These are phyloP conservation scores for Agrilus biguttatus DNA, from an alignment of 2,888 invertebrate species.

Conservation along the genomic window DNA sequence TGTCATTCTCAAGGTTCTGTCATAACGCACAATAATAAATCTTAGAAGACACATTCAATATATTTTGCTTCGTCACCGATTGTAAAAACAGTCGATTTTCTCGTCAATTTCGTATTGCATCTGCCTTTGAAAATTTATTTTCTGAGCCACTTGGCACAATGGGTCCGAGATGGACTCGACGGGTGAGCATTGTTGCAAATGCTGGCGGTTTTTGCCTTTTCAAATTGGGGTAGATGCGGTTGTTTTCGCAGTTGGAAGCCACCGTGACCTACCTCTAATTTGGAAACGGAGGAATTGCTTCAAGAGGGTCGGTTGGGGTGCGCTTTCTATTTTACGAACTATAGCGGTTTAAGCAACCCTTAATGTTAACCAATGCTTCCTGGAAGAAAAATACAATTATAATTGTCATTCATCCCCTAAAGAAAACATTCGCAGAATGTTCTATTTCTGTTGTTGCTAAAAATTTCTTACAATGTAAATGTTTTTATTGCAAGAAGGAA, in stretches of 20 bases:
- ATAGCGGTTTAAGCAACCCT: too few relatives aligned
- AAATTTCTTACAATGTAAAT: too few relatives aligned
- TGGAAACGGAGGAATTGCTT: too few relatives aligned
- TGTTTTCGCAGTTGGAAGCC: constrained; percentile 27
- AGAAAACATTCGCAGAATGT: too few relatives aligned
- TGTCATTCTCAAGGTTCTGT: constrained; percentile 7
- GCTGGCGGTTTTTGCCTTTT: constrained; percentile 23
- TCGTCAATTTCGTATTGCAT: constrained; percentile 15
- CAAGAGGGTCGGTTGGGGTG: too few relatives aligned
- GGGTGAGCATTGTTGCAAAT: constrained; percentile 22
- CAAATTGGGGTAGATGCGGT: constrained; percentile 22
- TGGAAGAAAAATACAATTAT: too few relatives aligned
- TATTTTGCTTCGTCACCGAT: constrained; percentile 12
- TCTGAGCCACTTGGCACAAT: constrained; percentile 13
- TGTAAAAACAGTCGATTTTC: constrained; percentile 14
- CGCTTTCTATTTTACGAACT: too few relatives aligned
- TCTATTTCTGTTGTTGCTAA: too few relatives aligned
- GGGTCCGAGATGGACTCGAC: constrained; percentile 14
- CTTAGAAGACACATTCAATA: constrained; percentile 6
- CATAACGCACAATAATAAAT: constrained; percentile 10
- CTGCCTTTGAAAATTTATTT: constrained; percentile 17
- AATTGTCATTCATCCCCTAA: too few relatives aligned
- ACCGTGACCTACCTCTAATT: too few relatives aligned
- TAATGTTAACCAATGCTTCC: too few relatives aligned
- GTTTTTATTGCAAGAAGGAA: too few relatives aligned